These are phyloP conservation scores for Chiridota heheva DNA, from an alignment of 35 echinoderm and acorn worm species.

Conservation along the genomic window DNA sequence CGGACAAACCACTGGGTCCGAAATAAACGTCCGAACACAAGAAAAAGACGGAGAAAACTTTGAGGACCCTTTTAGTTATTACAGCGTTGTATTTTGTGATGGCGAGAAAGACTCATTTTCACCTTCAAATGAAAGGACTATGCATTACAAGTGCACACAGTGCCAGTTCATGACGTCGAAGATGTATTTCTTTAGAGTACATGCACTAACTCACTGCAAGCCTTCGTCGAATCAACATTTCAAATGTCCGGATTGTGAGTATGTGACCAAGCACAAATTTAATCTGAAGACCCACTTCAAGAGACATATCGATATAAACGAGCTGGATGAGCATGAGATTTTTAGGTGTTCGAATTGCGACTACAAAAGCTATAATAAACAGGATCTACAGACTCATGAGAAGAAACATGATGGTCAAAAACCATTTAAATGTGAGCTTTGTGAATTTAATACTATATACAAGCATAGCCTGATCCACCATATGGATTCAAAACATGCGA, in stretches of 20 bases:
- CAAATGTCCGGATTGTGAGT: slow-evolving; percentile 71
- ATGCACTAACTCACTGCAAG: slow-evolving; percentile 28
- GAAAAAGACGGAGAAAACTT: no score
- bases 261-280: slow-evolving; percentile 60
- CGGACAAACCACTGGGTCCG: no score
- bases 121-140: no score
- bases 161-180: slow-evolving; percentile 27
- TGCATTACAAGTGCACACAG: no score
- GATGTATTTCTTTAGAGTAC: neutral
- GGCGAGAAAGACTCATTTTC: no score
- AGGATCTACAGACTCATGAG: slow-evolving; percentile 69
- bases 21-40: no score
- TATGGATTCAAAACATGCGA: slow-evolving; percentile 70
- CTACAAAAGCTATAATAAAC: slow-evolving; percentile 77
- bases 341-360: slow-evolving; percentile 81
- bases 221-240: slow-evolving; percentile 30
- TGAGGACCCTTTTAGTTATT: no score
- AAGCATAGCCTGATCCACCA: slow-evolving; percentile 91
- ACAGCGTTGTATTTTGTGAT: no score
- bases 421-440: slow-evolving; percentile 71
- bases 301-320: slow-evolving; percentile 60
- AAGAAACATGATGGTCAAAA: slow-evolving; percentile 78
- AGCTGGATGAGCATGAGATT: slow-evolving; percentile 71
- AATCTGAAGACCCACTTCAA: slow-evolving; percentile 90
- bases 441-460: slow-evolving; percentile 90